phyloP scores from a whole-genome alignment of 2,888 invertebrate genomes.

The Agrotis exclamationis region DNA sequence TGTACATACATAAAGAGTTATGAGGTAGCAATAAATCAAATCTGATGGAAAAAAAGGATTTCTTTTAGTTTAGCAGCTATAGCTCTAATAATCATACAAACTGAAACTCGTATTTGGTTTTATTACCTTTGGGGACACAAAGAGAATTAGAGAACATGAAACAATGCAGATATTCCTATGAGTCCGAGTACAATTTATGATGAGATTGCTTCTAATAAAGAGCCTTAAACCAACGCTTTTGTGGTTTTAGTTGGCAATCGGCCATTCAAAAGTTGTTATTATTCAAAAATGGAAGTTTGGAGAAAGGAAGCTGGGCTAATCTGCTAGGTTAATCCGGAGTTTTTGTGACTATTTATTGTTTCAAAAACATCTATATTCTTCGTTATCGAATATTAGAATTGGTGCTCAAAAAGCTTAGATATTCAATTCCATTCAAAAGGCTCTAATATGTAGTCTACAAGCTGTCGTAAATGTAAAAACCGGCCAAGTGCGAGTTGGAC shows the following conservation, averaged over 20 bases:
- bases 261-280: constrained; percentile 31
- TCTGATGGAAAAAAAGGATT: constrained; percentile 31
- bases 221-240: not conserved
- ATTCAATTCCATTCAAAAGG: too few species aligned
- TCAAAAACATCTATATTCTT: not conserved
- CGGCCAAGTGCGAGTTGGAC: too few species aligned
- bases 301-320: constrained; percentile 1
- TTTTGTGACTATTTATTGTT: not conserved
- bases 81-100: constrained; percentile 38
- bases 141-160: constrained; percentile 29
- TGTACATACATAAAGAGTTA: constrained; percentile 29
- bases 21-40: constrained; percentile 42
- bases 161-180: constrained; percentile 47
- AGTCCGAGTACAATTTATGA: constrained; percentile 30
- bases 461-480: too few species aligned
- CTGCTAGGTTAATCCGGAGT: constrained; percentile 18
- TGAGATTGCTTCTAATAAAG: constrained; percentile 41
- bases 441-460: not conserved
- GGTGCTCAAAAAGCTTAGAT: too few species aligned
- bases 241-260: constrained; percentile 23
- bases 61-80: constrained; percentile 36
- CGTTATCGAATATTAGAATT: not conserved
- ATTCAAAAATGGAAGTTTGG: constrained; percentile 23
- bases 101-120: constrained; percentile 33
- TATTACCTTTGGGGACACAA: constrained; percentile 34